Conservation (phyloP, 2,113 vertebrate genomes). For the Percina caprodes region DNA sequence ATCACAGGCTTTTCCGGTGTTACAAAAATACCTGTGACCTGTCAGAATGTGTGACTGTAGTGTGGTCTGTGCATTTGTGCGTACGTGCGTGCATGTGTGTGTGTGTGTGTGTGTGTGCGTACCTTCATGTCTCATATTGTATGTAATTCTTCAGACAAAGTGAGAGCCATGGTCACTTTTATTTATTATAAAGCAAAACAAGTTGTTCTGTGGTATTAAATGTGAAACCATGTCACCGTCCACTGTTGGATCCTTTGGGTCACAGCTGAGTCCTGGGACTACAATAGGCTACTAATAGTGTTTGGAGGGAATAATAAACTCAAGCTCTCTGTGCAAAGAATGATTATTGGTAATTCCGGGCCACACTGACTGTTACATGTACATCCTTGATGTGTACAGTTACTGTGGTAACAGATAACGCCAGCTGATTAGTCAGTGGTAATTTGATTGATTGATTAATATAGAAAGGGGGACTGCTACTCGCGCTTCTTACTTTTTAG, state of each 20-base stretch:
- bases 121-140: too few relatives aligned
- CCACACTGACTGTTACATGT: background rate
- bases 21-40: too few relatives aligned
- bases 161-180: too few relatives aligned
- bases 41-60: too few relatives aligned
- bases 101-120: too few relatives aligned
- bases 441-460: background rate
- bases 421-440: background rate
- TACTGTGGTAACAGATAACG: background rate
- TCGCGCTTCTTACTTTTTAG: background rate
- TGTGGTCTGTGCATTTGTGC: too few relatives aligned
- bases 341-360: background rate
- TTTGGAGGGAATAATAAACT: slow-evolving; percentile 1
- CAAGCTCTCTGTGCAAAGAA: background rate
- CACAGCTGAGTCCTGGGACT: slow-evolving; percentile 1
- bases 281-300: background rate
- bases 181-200: background rate
- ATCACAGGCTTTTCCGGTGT: too few relatives aligned
- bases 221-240: background rate
- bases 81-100: too few relatives aligned
- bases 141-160: too few relatives aligned
- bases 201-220: background rate
- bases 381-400: background rate
- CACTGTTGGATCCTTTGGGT: background rate
- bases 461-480: background rate